Evolutionary conservation across 2,113 vertebrate species (phyloP).

Genomic region (Rhinolophus ferrumequinum): DNA sequence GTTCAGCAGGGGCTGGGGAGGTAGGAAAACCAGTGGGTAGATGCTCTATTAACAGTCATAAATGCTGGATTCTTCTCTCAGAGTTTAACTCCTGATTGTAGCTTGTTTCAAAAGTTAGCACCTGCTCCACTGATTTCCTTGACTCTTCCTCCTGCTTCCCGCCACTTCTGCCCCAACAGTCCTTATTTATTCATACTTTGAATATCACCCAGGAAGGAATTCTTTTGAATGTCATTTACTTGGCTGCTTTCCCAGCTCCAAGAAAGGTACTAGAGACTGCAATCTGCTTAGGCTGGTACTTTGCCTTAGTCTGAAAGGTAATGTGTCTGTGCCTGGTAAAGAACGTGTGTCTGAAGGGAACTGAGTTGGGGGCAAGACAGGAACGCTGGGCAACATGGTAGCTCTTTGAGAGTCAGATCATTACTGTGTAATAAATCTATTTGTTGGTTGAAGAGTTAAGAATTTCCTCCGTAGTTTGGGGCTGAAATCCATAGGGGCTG

Average conservation of each 20-base stretch:
- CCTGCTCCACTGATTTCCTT: not conserved
- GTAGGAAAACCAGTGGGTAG: not conserved
- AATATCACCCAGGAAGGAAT: constrained; percentile 31
- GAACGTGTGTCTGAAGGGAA: not conserved
- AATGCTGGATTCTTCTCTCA: constrained; percentile 18
- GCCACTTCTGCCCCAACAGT: not conserved
- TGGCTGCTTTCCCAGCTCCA: constrained; percentile 25
- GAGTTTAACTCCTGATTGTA: constrained; percentile 22
- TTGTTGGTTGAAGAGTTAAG: constrained; percentile 49
- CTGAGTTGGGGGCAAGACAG: not conserved
- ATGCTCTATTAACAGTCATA: not conserved
- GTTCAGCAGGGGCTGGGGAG: not conserved
- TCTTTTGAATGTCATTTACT: constrained; percentile 16
- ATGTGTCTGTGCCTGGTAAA: not conserved
- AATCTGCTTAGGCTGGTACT: not conserved
- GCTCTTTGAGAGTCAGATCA: not conserved
- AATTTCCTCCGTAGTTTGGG: not conserved
- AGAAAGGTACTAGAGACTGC: not conserved
- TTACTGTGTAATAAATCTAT: constrained; percentile 1
- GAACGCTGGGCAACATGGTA: not conserved
- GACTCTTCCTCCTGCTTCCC: not conserved
- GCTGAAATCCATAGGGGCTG: not conserved
- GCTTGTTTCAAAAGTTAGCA: constrained; percentile 28
- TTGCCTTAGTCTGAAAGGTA: constrained; percentile 20
- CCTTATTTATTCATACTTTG: constrained; percentile 33